Conservation (phyloP, 2,888 invertebrate species). For the Euzetes globulus region DNA sequence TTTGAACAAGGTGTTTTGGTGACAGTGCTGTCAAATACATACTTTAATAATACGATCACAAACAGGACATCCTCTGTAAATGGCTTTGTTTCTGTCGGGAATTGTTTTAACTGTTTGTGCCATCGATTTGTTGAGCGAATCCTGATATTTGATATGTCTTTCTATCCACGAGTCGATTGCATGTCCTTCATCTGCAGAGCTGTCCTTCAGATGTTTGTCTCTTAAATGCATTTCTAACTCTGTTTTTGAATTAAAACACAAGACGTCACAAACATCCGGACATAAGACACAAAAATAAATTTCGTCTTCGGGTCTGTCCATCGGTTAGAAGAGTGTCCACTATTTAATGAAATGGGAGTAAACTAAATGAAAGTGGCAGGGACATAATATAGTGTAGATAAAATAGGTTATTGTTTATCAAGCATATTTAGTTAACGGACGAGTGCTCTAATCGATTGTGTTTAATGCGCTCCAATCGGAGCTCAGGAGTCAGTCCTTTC, state of each 20-base stretch:
- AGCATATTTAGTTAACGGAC: too few relatives aligned
- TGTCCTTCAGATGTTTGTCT: neutral
- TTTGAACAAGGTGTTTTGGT: too few relatives aligned
- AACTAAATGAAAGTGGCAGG: too few relatives aligned
- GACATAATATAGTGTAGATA: too few relatives aligned
- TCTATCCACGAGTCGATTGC: neutral
- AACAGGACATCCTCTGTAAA: slow-evolving; percentile 22
- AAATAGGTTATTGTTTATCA: too few relatives aligned
- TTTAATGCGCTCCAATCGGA: too few relatives aligned
- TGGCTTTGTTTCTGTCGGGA: slow-evolving; percentile 24
- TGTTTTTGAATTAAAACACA: neutral
- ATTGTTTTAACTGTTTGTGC: slow-evolving; percentile 4
- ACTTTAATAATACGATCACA: slow-evolving; percentile 20
- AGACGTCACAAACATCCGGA: neutral
- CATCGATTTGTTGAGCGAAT: neutral
- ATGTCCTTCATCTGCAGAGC: neutral
- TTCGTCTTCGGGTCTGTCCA: neutral
- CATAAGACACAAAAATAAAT: neutral
- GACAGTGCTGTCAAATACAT: neutral
- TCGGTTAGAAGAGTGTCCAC: too few relatives aligned
- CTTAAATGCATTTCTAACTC: neutral
- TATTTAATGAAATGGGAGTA: too few relatives aligned
- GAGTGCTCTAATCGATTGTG: too few relatives aligned
- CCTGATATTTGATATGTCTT: slow-evolving; percentile 12
- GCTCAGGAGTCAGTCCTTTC: too few relatives aligned